Percentiles rank a stretch among this genome's conserved stretches.
phyloP scores from a whole-genome alignment of 2,888 invertebrate species.

The Tanypteryx hageni region DNA sequence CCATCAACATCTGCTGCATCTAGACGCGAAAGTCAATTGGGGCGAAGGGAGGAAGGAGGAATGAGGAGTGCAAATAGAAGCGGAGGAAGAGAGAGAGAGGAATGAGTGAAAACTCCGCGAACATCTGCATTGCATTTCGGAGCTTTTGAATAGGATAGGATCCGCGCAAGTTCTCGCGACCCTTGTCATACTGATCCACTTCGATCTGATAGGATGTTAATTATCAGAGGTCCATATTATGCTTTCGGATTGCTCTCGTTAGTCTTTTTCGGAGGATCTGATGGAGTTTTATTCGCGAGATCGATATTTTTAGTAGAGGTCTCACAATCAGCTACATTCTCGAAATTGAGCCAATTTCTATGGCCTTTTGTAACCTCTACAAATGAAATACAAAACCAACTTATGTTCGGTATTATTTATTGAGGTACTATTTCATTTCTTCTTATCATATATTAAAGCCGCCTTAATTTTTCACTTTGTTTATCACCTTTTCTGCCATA shows the following conservation, averaged over 20 bases:
- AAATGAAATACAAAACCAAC: too few relatives aligned
- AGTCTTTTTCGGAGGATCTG: background rate
- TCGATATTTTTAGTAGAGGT: too few relatives aligned
- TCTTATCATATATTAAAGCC: too few relatives aligned
- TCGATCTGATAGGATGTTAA: slow-evolving; percentile 12
- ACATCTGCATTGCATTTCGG: slow-evolving; percentile 25
- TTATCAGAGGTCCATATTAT: background rate
- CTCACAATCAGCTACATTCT: too few relatives aligned
- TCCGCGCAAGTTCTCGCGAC: background rate
- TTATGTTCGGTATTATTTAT: too few relatives aligned
- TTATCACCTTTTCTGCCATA: too few relatives aligned
- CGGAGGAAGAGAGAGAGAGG: background rate
- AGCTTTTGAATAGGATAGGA: background rate
- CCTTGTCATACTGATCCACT: slow-evolving; percentile 9
- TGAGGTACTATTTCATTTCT: too few relatives aligned
- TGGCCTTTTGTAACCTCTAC: too few relatives aligned
- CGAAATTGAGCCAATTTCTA: too few relatives aligned
- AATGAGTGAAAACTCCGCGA: background rate
- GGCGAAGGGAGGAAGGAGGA: background rate
- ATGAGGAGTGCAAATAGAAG: too few relatives aligned
- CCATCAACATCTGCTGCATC: slow-evolving; percentile 10
- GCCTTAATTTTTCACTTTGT: too few relatives aligned
- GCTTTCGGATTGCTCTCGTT: background rate
- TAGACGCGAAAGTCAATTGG: slow-evolving; percentile 7
- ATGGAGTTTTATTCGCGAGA: background rate